phyloP scores from a whole-genome alignment of 1,140 invertebrate genomes.

The Drosophila leontia region DNA sequence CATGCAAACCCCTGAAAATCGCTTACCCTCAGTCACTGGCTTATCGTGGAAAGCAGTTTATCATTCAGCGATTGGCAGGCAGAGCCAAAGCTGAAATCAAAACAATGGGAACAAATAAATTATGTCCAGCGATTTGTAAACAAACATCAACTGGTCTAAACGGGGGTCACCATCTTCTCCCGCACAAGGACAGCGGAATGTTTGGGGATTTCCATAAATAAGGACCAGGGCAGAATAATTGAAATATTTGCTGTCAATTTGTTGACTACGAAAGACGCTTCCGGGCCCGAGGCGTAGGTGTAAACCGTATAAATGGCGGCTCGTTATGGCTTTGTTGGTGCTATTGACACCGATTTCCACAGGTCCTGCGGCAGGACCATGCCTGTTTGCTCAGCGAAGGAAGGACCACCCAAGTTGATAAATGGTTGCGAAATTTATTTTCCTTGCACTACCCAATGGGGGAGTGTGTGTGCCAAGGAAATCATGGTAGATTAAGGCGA shows the following conservation, averaged over 20 bases:
- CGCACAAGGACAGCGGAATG: conserved; percentile 5
- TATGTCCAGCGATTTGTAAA: conserved; percentile 80
- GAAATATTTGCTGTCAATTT: conserved; percentile 83
- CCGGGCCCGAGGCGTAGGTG: conserved; percentile 68
- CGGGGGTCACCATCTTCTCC: conserved; percentile 35
- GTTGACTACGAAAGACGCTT: conserved; percentile 65
- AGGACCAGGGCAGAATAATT: conserved; percentile 65
- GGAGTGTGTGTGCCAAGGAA: conserved; percentile 42
- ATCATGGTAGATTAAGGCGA: conserved; percentile 46
- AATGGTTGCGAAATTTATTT: conserved; percentile 62
- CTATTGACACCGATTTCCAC: conserved; percentile 47
- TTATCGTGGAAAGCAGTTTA: conserved; percentile 70
- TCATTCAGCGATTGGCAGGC: conserved; percentile 74
- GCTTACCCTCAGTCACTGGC: conserved; percentile 15
- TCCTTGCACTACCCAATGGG: conserved; percentile 11
- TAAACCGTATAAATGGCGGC: conserved; percentile 76
- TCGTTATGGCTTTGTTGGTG: conserved; percentile 66
- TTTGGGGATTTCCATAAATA: conserved; percentile 62
- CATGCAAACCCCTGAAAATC: conserved; percentile 14
- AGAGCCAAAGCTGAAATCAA: conserved; percentile 46
- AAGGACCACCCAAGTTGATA: conserved; percentile 52
- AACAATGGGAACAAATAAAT: conserved; percentile 72
- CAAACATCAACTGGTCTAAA: conserved; percentile 46
- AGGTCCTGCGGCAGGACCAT: conserved; percentile 33
- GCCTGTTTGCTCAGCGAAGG: conserved; percentile 41